These are phyloP conservation scores for Protonibea diacanthus DNA, from an alignment of 2,797 vertebrate genomes.

Conservation along the genomic window DNA sequence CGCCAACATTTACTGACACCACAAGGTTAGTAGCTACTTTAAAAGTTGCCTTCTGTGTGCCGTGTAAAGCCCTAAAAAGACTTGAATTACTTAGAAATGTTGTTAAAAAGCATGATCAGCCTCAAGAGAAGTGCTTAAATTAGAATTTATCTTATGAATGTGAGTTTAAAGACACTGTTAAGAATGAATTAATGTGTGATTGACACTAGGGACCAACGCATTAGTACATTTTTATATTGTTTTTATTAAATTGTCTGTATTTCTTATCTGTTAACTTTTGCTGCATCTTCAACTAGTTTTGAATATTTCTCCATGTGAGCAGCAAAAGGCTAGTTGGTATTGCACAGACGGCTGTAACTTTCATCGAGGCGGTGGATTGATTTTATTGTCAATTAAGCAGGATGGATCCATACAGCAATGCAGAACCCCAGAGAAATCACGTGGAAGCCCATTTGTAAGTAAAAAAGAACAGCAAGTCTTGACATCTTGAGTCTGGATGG, in stretches of 20 bases:
- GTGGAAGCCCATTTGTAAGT: slow-evolving; percentile 31
- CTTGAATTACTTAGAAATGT: background rate
- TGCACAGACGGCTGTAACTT: slow-evolving; percentile 15
- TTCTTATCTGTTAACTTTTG: background rate
- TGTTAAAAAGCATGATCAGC: background rate
- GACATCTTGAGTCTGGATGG: slow-evolving; percentile 40
- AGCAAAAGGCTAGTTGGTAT: background rate
- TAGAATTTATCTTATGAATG: background rate
- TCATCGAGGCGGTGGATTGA: slow-evolving; percentile 40
- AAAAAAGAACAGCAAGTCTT: slow-evolving; percentile 23
- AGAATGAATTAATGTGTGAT: background rate
- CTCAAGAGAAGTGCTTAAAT: background rate
- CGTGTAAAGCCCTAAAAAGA: background rate
- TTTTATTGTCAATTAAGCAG: slow-evolving; percentile 59
- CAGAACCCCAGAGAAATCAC: slow-evolving; percentile 28
- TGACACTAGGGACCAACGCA: no score
- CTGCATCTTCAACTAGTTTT: background rate
- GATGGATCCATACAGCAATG: slow-evolving; percentile 16
- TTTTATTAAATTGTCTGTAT: background rate
- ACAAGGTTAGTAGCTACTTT: background rate
- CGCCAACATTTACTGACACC: background rate
- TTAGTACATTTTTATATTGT: no score
- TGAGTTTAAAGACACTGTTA: background rate
- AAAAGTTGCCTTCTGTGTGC: background rate
- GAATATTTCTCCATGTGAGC: background rate